phyloP scores from a whole-genome alignment of 1,140 invertebrate species.

The Conus ventricosus region DNA sequence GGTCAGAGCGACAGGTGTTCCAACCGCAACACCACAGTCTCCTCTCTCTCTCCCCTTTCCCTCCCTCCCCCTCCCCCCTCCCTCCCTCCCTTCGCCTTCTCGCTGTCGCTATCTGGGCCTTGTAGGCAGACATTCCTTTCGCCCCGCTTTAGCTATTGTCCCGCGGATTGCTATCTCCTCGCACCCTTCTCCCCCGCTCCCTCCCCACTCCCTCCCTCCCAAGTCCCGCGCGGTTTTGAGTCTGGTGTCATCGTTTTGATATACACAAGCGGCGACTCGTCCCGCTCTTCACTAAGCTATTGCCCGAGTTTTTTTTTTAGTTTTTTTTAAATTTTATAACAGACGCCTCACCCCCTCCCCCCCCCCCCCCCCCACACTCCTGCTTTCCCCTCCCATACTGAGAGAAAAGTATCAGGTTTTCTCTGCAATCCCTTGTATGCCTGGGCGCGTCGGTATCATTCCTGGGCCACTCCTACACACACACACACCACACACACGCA shows the following conservation, averaged over 20 bases:
- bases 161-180: conserved; percentile 11
- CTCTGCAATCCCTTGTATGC: background rate
- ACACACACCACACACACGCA: background rate
- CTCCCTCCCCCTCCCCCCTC: background rate
- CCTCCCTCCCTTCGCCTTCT: background rate
- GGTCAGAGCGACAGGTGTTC: conserved; percentile 27
- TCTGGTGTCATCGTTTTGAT: conserved; percentile 30
- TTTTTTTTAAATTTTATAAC: too few relatives aligned
- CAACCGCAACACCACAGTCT: background rate
- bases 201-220: background rate
- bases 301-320: background rate
- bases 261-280: background rate
- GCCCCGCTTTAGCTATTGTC: conserved; percentile 26
- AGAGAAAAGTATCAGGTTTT: background rate
- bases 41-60: background rate
- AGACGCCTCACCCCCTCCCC: background rate
- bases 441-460: background rate
- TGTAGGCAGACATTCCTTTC: conserved; percentile 27
- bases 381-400: background rate
- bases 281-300: background rate
- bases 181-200: background rate
- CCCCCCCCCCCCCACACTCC: background rate
- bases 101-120: background rate
- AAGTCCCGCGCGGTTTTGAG: background rate
- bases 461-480: background rate